Conservation (phyloP, 2,888 invertebrate species). For the Papilio elwesi region DNA sequence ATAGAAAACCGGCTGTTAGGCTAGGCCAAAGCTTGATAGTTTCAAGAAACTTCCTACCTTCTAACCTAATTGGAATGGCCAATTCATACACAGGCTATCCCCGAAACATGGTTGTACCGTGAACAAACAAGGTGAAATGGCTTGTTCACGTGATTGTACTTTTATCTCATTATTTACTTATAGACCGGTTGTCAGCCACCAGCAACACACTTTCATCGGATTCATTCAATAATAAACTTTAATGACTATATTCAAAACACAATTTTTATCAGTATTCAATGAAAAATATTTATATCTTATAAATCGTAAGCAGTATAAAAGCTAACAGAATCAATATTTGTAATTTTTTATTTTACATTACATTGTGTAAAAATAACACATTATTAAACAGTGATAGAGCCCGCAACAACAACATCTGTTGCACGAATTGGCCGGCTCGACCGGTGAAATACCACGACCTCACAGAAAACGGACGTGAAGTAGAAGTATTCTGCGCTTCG, state of each 20-base stretch:
- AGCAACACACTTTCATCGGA: conserved; percentile 48
- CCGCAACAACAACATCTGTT: no score
- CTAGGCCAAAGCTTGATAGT: no score
- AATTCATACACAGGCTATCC: no score
- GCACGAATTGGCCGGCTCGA: no score
- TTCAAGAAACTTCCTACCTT: no score
- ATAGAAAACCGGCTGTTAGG: no score
- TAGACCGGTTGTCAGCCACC: conserved; percentile 56
- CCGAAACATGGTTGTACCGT: no score
- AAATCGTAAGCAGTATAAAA: not conserved
- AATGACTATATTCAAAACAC: not conserved
- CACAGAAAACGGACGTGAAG: no score
- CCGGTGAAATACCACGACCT: no score
- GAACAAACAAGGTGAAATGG: conserved; percentile 51
- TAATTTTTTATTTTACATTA: conserved; percentile 31
- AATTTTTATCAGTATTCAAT: not conserved
- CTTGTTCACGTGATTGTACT: conserved; percentile 56
- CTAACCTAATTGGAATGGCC: no score
- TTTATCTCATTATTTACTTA: conserved; percentile 60
- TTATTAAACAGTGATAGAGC: no score
- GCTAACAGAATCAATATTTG: not conserved
- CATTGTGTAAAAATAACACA: not conserved
- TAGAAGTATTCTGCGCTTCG: no score
- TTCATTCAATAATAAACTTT: conserved; percentile 21
- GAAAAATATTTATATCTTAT: conserved; percentile 3